phyloP scores from a whole-genome alignment of 2,888 invertebrate genomes.

The Creontiades dilutus region DNA sequence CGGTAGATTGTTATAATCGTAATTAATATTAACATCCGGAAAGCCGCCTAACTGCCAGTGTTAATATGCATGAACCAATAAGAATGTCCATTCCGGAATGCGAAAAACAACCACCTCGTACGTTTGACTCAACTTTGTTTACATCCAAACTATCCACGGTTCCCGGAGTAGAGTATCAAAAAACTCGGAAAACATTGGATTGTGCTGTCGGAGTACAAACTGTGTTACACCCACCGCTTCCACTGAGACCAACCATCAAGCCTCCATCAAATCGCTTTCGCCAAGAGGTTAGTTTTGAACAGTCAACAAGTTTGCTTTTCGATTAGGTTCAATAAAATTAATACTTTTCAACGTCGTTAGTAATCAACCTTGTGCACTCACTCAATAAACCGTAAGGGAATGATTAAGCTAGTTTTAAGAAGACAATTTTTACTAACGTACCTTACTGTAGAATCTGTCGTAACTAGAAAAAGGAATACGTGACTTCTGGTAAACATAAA shows the following conservation, averaged over 20 bases:
- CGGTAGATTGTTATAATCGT: too few relatives aligned
- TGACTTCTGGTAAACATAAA: too few relatives aligned
- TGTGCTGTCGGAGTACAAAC: not conserved
- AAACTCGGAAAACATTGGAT: not conserved
- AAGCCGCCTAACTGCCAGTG: not conserved
- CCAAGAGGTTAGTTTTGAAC: not conserved
- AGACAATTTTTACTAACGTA: too few relatives aligned
- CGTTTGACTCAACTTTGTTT: not conserved
- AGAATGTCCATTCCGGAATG: constrained; percentile 16
- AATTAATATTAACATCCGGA: not conserved
- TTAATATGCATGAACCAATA: not conserved
- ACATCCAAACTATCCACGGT: not conserved
- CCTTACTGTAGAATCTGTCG: too few relatives aligned
- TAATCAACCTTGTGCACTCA: too few relatives aligned
- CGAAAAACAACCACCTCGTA: not conserved
- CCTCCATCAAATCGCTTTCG: not conserved
- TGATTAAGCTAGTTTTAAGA: too few relatives aligned
- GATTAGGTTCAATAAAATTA: too few relatives aligned
- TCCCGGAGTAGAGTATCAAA: not conserved
- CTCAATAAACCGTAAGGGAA: too few relatives aligned
- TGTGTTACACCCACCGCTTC: not conserved
- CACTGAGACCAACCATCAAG: not conserved
- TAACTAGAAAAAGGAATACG: too few relatives aligned
- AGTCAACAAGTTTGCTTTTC: too few relatives aligned
- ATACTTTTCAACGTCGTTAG: too few relatives aligned